Conservation (phyloP, 1,140 invertebrate species). For the Mesaphorura yosii region DNA sequence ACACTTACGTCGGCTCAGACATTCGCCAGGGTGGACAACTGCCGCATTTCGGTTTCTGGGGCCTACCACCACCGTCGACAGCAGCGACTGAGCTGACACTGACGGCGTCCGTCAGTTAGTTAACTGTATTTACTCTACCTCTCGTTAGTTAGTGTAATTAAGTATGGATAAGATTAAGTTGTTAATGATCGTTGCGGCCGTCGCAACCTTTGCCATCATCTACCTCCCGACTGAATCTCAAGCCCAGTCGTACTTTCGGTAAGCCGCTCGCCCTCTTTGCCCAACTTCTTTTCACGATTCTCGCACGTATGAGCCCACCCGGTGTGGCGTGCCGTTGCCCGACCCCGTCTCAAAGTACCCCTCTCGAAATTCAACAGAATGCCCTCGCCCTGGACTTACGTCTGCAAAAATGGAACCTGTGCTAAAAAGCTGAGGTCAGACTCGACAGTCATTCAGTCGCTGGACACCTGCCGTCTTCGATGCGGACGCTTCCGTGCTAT, state of each 20-base stretch:
- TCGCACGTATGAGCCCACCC: background rate
- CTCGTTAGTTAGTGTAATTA: background rate
- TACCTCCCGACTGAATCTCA: slow-evolving; percentile 26
- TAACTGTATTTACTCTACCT: background rate
- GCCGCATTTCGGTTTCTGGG: background rate
- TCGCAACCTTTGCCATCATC: slow-evolving; percentile 24
- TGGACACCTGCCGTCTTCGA: slow-evolving; percentile 30
- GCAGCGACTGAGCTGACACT: too few species aligned
- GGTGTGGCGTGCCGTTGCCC: background rate
- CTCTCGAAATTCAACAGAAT: slow-evolving; percentile 29
- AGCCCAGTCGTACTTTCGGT: slow-evolving; percentile 31
- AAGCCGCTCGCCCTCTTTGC: background rate
- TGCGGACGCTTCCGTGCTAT: slow-evolving; percentile 32
- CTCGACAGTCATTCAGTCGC: slow-evolving; percentile 32
- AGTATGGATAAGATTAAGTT: slow-evolving; percentile 31
- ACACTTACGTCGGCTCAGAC: background rate
- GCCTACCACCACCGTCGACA: background rate
- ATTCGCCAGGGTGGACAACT: too few species aligned
- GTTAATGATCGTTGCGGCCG: slow-evolving; percentile 23
- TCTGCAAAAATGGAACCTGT: slow-evolving; percentile 32
- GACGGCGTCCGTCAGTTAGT: background rate
- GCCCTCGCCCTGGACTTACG: slow-evolving; percentile 32
- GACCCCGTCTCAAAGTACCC: too few species aligned
- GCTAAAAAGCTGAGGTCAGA: slow-evolving; percentile 30
- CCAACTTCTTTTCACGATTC: background rate